These are phyloP conservation scores for Menura novaehollandiae DNA, from an alignment of 2,113 vertebrate species.

Conservation along the genomic window DNA sequence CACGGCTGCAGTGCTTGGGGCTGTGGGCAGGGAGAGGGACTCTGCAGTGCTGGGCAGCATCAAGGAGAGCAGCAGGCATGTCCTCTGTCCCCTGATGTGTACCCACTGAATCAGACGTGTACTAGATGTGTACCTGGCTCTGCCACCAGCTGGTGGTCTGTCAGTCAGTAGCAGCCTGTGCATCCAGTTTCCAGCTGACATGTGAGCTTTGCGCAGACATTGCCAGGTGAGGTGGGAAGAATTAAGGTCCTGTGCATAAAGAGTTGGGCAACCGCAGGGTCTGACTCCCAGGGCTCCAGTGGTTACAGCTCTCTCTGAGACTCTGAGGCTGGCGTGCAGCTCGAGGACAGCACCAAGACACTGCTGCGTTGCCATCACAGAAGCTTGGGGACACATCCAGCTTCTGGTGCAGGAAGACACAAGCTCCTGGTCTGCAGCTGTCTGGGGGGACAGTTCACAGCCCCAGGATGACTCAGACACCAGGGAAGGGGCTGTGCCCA, in stretches of 20 bases:
- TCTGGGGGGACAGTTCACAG: not conserved
- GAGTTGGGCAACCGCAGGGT: not conserved
- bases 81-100: not conserved
- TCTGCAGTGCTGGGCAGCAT: not conserved
- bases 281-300: not conserved
- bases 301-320: not conserved
- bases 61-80: not conserved
- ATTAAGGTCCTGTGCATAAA: not conserved
- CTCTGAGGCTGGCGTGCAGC: accelerated
- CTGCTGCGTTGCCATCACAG: accelerated
- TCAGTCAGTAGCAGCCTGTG: not conserved
- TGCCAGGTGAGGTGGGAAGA: not conserved
- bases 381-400: not conserved
- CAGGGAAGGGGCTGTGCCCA: not conserved
- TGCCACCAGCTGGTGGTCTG: not conserved
- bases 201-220: not conserved
- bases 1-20: accelerated
- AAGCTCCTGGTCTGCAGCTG: not conserved
- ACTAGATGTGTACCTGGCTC: not conserved
- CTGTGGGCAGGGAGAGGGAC: not conserved
- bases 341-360: not conserved
- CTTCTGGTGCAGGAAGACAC: not conserved
- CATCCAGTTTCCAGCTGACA: not conserved
- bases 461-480: not conserved
- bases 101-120: not conserved